Conservation (phyloP, 92 coral and sea anemone genomes). For the Hydrozoanthus gracilis region DNA sequence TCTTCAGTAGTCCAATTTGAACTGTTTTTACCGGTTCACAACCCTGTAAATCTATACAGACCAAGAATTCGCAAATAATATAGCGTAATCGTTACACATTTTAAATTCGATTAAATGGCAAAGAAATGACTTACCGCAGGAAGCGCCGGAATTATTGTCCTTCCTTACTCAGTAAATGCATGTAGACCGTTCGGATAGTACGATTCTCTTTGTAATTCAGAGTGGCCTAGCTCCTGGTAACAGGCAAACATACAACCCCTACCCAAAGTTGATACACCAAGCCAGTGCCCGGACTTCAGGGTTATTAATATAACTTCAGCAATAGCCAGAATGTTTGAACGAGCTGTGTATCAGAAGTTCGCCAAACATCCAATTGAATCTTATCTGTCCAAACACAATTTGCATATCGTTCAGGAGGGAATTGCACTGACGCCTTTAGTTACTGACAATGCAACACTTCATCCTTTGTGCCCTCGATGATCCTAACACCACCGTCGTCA, state of each 20-base stretch:
- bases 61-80: constrained; percentile 9
- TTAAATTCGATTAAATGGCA: background rate
- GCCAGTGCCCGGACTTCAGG: constrained; percentile 13
- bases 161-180: constrained; percentile 4
- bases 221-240: constrained; percentile 21
- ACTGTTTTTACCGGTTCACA: constrained; percentile 14
- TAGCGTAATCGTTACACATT: constrained; percentile 13
- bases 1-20: constrained; percentile 3
- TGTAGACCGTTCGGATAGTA: constrained; percentile 6
- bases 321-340: constrained; percentile 12
- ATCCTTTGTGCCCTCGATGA: constrained; percentile 16
- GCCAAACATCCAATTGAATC: background rate
- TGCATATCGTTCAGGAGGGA: constrained; percentile 14
- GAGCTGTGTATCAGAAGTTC: constrained; percentile 6
- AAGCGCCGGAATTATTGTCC: constrained; percentile 7
- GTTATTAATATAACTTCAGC: constrained; percentile 5
- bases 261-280: constrained; percentile 18
- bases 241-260: constrained; percentile 15
- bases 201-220: constrained; percentile 7
- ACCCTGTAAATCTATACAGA: constrained; percentile 17
- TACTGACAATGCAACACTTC: constrained; percentile 18
- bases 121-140: constrained; percentile 11
- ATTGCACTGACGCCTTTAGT: constrained; percentile 13
- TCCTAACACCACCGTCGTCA: constrained; percentile 16
- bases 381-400: constrained; percentile 17